Evolutionary conservation across 1,140 invertebrate genomes (phyloP).

Genomic region (Antheraea pernyi): DNA sequence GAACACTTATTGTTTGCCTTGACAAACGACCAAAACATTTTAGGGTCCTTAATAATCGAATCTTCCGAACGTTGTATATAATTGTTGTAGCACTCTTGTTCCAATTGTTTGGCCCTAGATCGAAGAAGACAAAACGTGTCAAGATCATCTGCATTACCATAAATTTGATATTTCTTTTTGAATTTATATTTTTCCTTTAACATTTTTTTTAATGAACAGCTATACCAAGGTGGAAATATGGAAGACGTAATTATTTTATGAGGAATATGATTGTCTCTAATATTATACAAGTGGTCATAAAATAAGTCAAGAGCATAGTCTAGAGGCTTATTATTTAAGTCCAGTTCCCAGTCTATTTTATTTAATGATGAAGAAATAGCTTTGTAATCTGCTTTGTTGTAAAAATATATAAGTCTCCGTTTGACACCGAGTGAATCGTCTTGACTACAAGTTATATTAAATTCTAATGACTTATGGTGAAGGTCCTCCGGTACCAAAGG

Average conservation of each 20-base stretch:
- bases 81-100: conserved; percentile 20
- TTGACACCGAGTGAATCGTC: background rate
- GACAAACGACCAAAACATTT: conserved; percentile 29
- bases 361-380: background rate
- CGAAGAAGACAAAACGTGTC: conserved; percentile 12
- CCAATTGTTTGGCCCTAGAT: conserved; percentile 9
- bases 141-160: conserved; percentile 18
- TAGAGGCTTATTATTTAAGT: conserved; percentile 10
- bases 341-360: conserved; percentile 11
- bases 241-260: conserved; percentile 6
- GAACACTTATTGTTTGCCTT: conserved; percentile 18
- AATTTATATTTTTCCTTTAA: conserved; percentile 30
- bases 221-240: conserved; percentile 28
- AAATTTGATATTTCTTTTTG: conserved; percentile 21
- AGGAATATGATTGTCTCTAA: conserved; percentile 8
- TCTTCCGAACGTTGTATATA: conserved; percentile 24
- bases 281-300: conserved; percentile 14
- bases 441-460: background rate
- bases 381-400: background rate
- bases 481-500: conserved; percentile 16
- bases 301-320: conserved; percentile 17
- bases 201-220: conserved; percentile 17
- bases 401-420: background rate
- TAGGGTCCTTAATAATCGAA: conserved; percentile 18
- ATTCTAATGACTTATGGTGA: conserved; percentile 14